Percentiles rank a stretch among this genome's conserved stretches.
Conservation (phyloP, 2,113 vertebrate species). For the Plecturocebus donacophilus region DNA sequence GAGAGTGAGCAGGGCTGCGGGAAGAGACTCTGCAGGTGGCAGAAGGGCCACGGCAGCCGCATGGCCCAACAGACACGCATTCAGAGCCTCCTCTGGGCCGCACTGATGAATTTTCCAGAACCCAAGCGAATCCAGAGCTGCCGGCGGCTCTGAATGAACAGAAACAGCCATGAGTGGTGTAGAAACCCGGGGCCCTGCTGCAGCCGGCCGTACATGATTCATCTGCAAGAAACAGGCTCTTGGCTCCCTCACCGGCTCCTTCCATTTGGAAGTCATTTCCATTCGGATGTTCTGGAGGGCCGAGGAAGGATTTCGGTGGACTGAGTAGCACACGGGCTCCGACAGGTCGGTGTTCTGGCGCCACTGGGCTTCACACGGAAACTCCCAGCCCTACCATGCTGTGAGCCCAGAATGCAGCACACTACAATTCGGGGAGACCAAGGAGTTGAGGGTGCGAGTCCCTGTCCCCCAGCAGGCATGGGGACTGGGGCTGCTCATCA, state of each 20-base stretch:
- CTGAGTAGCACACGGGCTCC: not conserved
- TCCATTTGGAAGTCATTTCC: conserved; percentile 29
- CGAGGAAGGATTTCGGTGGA: not conserved
- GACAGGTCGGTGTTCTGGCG: not conserved
- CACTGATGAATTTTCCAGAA: conserved; percentile 62
- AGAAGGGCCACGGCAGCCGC: not conserved
- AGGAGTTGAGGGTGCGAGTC: not conserved
- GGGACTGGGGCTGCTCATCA: not conserved
- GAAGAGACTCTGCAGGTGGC: not conserved
- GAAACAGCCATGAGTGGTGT: conserved; percentile 51
- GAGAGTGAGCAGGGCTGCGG: not conserved
- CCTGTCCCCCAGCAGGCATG: not conserved
- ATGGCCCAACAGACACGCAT: not conserved
- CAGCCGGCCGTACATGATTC: conserved; percentile 59
- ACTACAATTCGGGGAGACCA: conserved; percentile 45
- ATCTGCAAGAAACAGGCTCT: conserved; percentile 42
- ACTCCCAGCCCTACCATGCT: not conserved
- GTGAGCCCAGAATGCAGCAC: not conserved
- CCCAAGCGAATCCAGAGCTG: not conserved
- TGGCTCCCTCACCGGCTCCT: conserved; percentile 10
- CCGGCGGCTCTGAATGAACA: conserved; percentile 60
- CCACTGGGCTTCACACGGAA: conserved; percentile 5
- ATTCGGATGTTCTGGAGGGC: not conserved
- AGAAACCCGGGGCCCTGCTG: conserved; percentile 33
- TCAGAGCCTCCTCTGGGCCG: not conserved